Conservation (phyloP, 1,140 invertebrate genomes). For the Macrobrachium rosenbergii region DNA sequence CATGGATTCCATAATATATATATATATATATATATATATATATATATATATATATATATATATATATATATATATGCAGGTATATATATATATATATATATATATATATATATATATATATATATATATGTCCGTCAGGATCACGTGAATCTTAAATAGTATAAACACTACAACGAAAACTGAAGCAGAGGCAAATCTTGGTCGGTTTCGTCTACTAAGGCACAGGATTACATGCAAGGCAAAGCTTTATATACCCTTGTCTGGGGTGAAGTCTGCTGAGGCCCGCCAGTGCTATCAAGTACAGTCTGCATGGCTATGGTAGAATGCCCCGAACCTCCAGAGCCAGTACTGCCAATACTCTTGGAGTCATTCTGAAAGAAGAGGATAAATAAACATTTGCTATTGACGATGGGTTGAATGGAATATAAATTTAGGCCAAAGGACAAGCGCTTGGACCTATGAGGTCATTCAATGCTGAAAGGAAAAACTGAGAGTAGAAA, state of each 20-base stretch:
- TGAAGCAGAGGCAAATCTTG: no score
- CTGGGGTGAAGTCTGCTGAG: not conserved
- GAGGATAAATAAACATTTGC: not conserved
- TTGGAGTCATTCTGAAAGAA: not conserved
- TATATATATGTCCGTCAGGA: conserved; percentile 21
- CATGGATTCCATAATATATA: no score
- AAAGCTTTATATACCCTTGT: conserved; percentile 21
- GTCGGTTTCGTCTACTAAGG: no score
- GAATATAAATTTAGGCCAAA: no score
- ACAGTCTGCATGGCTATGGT: conserved; percentile 48
- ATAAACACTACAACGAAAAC: no score
- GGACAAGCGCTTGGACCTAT: no score
- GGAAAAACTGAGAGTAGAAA: no score
- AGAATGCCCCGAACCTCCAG: conserved; percentile 6
- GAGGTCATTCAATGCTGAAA: no score
- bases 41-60: conserved; percentile 28
- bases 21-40: conserved; percentile 14
- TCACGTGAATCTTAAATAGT: no score
- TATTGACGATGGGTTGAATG: no score
- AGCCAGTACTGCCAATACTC: not conserved
- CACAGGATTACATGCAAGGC: no score
- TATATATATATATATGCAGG: conserved; percentile 25
- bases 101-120: conserved; percentile 39
- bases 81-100: conserved; percentile 36
- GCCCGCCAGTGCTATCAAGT: conserved; percentile 30